Evolutionary conservation across 2,888 invertebrate genomes (phyloP).

Genomic region (Acrobasis suavella): DNA sequence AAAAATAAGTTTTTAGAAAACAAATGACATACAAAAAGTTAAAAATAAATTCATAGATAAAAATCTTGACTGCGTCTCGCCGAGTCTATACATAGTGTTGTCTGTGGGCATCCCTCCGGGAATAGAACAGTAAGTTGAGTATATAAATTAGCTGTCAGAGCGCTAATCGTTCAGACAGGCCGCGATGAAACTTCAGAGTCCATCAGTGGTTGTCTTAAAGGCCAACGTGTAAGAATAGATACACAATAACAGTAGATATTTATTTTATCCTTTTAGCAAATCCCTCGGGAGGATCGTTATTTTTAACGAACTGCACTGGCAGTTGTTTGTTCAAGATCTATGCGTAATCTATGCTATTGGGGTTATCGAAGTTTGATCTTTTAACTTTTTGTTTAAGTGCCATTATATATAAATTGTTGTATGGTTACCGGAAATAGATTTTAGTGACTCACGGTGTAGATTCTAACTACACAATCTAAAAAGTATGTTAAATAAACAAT

Average conservation of each 20-base stretch:
- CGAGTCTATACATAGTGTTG: slow-evolving; percentile 49
- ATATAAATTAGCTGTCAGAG: slow-evolving; percentile 81
- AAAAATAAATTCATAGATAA: slow-evolving; percentile 7
- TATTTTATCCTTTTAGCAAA: slow-evolving; percentile 71
- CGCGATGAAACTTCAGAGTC: slow-evolving; percentile 80
- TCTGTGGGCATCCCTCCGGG: slow-evolving; percentile 58
- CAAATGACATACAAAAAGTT: not conserved
- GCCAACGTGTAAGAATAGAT: slow-evolving; percentile 70
- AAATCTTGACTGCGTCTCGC: slow-evolving; percentile 29
- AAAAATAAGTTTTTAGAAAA: not conserved
- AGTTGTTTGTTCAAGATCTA: slow-evolving; percentile 47
- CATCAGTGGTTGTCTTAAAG: slow-evolving; percentile 75
- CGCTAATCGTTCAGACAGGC: slow-evolving; percentile 80
- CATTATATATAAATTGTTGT: not conserved
- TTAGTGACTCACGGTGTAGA: not conserved
- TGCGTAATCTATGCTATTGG: slow-evolving; percentile 29
- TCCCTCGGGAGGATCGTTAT: slow-evolving; percentile 53
- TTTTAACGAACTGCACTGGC: slow-evolving; percentile 56
- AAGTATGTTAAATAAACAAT: too few species aligned
- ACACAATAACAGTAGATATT: slow-evolving; percentile 67
- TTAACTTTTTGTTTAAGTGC: not conserved
- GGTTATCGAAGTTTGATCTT: slow-evolving; percentile 25
- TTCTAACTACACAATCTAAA: not conserved
- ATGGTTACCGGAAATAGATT: not conserved
- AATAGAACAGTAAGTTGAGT: slow-evolving; percentile 80